These are phyloP conservation scores for Chaunax sp. DNA, from an alignment of 2,797 vertebrate genomes.

Conservation along the genomic window DNA sequence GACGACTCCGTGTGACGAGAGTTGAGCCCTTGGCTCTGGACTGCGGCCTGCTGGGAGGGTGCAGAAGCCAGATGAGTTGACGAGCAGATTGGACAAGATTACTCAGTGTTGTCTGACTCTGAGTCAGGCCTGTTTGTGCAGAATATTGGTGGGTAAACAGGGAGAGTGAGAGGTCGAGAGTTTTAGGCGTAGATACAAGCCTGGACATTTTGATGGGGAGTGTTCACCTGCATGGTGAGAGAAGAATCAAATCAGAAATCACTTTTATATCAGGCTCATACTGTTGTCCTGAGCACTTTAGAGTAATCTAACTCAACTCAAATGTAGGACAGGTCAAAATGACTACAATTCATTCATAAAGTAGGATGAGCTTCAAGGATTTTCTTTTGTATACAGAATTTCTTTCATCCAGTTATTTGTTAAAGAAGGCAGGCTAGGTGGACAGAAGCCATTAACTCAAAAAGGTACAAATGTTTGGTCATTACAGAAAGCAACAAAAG, in stretches of 20 bases:
- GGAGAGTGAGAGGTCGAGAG: slow-evolving; percentile 43
- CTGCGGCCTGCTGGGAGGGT: slow-evolving; percentile 52
- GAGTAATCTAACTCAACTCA: background rate
- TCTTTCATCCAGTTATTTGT: too few relatives aligned
- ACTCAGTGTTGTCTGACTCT: slow-evolving; percentile 69
- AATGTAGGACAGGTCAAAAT: background rate
- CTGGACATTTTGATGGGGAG: slow-evolving; percentile 38
- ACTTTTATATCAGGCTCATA: too few relatives aligned
- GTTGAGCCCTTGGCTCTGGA: slow-evolving; percentile 54
- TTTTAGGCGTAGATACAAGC: slow-evolving; percentile 43
- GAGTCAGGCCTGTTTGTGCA: slow-evolving; percentile 70
- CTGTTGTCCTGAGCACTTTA: background rate
- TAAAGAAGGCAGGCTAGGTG: too few relatives aligned
- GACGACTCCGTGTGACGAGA: slow-evolving; percentile 24
- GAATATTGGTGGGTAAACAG: slow-evolving; percentile 80
- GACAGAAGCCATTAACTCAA: too few relatives aligned
- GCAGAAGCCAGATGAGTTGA: slow-evolving; percentile 63
- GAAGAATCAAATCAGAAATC: too few relatives aligned
- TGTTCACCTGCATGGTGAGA: background rate
- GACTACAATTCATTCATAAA: background rate
- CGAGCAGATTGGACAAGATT: slow-evolving; percentile 76
- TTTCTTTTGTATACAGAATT: too few relatives aligned
- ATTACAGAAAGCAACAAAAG: too few relatives aligned
- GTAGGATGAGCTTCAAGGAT: too few relatives aligned
- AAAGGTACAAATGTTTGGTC: too few relatives aligned